Evolutionary conservation across 2,888 invertebrate genomes (phyloP).

Genomic region (Chymomyza caudatula): DNA sequence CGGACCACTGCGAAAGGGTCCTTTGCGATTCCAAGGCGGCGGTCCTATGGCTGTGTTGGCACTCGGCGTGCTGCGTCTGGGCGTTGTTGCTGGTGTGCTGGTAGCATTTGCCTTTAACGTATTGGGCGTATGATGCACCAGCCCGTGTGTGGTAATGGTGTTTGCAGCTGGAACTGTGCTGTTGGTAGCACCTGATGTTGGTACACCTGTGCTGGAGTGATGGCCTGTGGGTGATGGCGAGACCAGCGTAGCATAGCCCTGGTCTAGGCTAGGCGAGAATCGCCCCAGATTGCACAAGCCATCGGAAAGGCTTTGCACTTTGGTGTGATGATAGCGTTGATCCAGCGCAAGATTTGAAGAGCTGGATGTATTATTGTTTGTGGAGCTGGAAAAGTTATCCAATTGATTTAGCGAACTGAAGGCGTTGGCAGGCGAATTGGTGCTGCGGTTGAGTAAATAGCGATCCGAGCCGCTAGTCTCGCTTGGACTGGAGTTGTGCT

Average conservation of each 20-base stretch:
- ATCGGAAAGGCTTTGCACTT: slow-evolving; percentile 77
- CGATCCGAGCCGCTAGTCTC: slow-evolving; percentile 78
- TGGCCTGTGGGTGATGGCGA: slow-evolving; percentile 80
- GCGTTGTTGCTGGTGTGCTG: slow-evolving; percentile 57
- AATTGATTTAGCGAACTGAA: slow-evolving; percentile 63
- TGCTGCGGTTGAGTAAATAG: slow-evolving; percentile 74
- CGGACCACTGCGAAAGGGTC: slow-evolving; percentile 77
- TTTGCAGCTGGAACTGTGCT: slow-evolving; percentile 31
- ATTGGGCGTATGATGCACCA: slow-evolving; percentile 45
- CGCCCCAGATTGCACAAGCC: slow-evolving; percentile 78
- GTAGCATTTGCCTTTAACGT: slow-evolving; percentile 30
- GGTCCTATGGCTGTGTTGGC: slow-evolving; percentile 56
- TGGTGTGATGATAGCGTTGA: slow-evolving; percentile 74
- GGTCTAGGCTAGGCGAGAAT: slow-evolving; percentile 85
- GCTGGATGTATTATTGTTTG: slow-evolving; percentile 37
- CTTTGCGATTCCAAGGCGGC: slow-evolving; percentile 78
- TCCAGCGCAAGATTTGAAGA: slow-evolving; percentile 63
- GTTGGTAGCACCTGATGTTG: slow-evolving; percentile 75
- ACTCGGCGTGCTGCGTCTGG: slow-evolving; percentile 35
- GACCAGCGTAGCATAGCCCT: slow-evolving; percentile 89
- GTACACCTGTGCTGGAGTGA: slow-evolving; percentile 59
- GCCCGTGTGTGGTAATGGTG: slow-evolving; percentile 42
- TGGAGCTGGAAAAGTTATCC: slow-evolving; percentile 56
- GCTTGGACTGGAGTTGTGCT: slow-evolving; percentile 76
- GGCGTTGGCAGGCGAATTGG: slow-evolving; percentile 75